These are phyloP conservation scores for Macropis europaea DNA, from an alignment of 2,888 invertebrate species.

Conservation along the genomic window DNA sequence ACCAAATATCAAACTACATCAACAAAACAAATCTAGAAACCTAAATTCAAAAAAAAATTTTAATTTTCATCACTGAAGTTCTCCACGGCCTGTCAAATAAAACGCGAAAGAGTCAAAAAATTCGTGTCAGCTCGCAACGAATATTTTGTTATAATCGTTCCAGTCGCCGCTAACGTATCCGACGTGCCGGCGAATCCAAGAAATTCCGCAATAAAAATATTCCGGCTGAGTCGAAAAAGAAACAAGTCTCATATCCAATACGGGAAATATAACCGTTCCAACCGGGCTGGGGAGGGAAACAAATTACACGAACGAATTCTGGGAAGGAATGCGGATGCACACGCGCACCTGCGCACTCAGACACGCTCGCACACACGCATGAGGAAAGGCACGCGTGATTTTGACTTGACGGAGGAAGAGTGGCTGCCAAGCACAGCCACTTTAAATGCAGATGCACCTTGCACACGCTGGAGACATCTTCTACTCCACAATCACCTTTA, in stretches of 20 bases:
- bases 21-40: no score
- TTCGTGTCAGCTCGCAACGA: background rate
- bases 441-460: conserved; percentile 65
- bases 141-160: conserved; percentile 11
- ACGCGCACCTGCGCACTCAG: no score
- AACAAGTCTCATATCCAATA: conserved; percentile 35
- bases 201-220: conserved; percentile 26
- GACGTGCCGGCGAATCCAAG: background rate
- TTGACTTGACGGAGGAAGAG: conserved; percentile 54
- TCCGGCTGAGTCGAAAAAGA: conserved; percentile 6
- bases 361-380: conserved; percentile 6
- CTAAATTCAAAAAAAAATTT: no score
- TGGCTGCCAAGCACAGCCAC: conserved; percentile 63
- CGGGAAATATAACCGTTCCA: conserved; percentile 28
- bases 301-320: conserved; percentile 46
- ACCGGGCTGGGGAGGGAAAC: conserved; percentile 9
- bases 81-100: no score
- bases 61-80: no score
- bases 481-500: conserved; percentile 37
- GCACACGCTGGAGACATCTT: conserved; percentile 54
- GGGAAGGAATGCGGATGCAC: conserved; percentile 32
- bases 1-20: no score
- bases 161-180: background rate
- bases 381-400: conserved; percentile 54
- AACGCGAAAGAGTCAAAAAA: background rate